These are phyloP conservation scores for Mormyrus proboscirostris DNA, from an alignment of 2,797 vertebrate species.

Conservation along the genomic window DNA sequence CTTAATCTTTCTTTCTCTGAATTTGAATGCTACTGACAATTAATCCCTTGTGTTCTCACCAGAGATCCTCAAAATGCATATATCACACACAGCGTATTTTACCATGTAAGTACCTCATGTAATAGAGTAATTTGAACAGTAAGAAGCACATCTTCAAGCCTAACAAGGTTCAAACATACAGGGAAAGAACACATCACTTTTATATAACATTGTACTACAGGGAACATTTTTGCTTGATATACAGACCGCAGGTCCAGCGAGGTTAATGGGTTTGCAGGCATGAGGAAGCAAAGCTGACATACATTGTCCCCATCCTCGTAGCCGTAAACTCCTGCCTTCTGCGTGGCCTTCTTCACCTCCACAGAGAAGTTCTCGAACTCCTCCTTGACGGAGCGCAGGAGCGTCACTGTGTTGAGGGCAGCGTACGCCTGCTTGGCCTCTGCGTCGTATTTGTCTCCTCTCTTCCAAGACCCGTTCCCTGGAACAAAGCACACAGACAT, in stretches of 20 bases:
- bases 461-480: conserved; percentile 93
- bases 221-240: not conserved
- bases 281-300: conserved; percentile 61
- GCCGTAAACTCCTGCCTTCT: conserved; percentile 51
- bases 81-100: not conserved
- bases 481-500: conserved; percentile 27
- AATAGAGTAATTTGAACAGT: conserved; percentile 10
- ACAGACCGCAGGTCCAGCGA: not conserved
- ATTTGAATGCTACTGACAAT: not conserved
- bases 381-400: conserved; percentile 85
- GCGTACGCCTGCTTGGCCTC: conserved; percentile 85
- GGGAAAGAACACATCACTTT: not conserved
- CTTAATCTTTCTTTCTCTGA: not conserved
- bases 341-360: conserved; percentile 80
- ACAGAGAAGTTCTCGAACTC: conserved; percentile 92
- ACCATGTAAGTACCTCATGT: not conserved
- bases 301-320: conserved; percentile 74
- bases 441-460: conserved; percentile 82
- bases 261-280: not conserved
- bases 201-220: not conserved
- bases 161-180: not conserved
- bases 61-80: not conserved
- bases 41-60: not conserved
- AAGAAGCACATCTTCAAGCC: not conserved
- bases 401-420: conserved; percentile 82